These are phyloP conservation scores for Ceryle rudis DNA, from an alignment of 2,797 vertebrate species.

Conservation along the genomic window DNA sequence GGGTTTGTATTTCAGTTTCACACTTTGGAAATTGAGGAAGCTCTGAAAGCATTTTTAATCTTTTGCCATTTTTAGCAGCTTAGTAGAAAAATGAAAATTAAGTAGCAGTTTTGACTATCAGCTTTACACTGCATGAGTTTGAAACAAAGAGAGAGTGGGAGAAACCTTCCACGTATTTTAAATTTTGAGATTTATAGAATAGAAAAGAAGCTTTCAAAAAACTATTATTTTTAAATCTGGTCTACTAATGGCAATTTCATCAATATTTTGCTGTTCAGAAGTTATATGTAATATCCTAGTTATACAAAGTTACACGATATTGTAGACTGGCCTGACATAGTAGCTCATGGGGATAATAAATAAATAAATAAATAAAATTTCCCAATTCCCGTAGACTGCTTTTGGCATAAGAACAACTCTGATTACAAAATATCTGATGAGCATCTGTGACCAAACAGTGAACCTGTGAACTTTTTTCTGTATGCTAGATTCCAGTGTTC, in stretches of 20 bases:
- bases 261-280: neutral
- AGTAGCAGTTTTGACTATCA: neutral
- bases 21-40: neutral
- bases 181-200: neutral
- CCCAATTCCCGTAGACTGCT: neutral
- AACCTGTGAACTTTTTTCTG: slow-evolving; percentile 42
- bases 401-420: neutral
- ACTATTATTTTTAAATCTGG: neutral
- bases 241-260: neutral
- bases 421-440: neutral
- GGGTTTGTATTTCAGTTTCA: neutral
- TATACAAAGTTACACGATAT: neutral
- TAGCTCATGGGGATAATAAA: neutral
- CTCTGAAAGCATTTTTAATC: neutral
- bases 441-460: slow-evolving; percentile 19
- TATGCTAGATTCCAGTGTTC: neutral
- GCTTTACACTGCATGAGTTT: neutral
- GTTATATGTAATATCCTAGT: neutral
- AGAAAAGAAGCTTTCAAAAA: neutral
- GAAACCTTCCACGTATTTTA: neutral
- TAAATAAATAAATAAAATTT: neutral
- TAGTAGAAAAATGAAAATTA: neutral
- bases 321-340: neutral
- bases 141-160: neutral
- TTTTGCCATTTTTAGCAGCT: neutral